Base-by-base conservation (phyloP, 53 echinoderm and acorn worm species). In the Astropecten irregularis region DNA sequence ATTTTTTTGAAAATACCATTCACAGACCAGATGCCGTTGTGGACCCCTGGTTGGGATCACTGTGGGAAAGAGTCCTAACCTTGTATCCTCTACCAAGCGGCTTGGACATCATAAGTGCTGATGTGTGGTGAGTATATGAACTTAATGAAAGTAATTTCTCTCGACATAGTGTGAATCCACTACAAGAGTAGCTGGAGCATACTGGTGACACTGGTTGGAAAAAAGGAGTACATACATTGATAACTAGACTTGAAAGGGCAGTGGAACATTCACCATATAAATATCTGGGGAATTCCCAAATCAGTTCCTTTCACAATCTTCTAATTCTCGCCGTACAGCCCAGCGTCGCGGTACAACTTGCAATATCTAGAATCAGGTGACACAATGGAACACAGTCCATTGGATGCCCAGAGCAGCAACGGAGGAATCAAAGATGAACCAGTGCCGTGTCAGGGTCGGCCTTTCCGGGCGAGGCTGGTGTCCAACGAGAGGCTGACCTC, bases 11-110 rank as follows among this genome's bases (percentile, higher is more conserved):
- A n/a, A n/a, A n/a, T n/a, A n/a, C n/a, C n/a, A n/a, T n/a, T n/a
- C n/a, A n/a, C 71, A 96, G 96, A 18, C 87, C 96, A 33, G 96
- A 96, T 84, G 96, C 96, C 11, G 87, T 96, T 15, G 82, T 93
- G 47, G 96, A 96, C 77, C 93, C 93, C 4, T 96, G 96, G 96
- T 59, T 96, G 49, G 33, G 33, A 3, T 79, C 93, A 66, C 63
- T 96, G 3, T 96, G 96, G 96, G 87, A 84, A 19, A 55, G 49
- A 71, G 61, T 93, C 25, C 40, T 91, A 46, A 14, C 73, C 31
- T 42, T 89, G 34, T 81, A 93, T 56, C 95, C 95, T 28, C 37
- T 95, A 28, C 95, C 95, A 13, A 61, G 42, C 10, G 93, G 89
- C n/a, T 32, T 64, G 10, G 68, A 91, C 29, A 89, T 93, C 18